phyloP scores from a whole-genome alignment of 1,140 invertebrate species.

The Lineus longissimus region DNA sequence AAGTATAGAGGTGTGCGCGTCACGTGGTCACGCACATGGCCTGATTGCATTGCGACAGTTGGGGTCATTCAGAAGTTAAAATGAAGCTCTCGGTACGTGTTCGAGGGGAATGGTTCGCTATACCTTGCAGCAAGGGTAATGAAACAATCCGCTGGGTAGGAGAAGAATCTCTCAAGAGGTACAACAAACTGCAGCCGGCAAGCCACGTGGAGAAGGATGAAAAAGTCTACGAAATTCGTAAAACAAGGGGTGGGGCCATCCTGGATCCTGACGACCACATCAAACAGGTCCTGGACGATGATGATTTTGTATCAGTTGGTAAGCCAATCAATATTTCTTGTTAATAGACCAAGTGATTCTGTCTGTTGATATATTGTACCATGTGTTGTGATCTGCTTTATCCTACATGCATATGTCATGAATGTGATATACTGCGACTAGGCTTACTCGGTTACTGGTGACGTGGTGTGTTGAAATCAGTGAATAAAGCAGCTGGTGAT shows the following conservation, averaged over 20 bases:
- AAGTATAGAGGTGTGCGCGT: too few species aligned
- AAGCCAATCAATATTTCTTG: slow-evolving; percentile 25
- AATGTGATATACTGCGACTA: too few species aligned
- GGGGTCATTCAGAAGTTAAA: too few species aligned
- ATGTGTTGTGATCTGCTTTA: too few species aligned
- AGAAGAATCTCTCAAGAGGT: slow-evolving; percentile 60
- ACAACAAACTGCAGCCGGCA: slow-evolving; percentile 45
- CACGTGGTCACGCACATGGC: too few species aligned
- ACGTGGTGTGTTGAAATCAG: too few species aligned
- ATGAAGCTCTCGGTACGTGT: slow-evolving; percentile 66
- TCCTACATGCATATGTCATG: too few species aligned
- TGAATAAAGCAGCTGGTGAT: too few species aligned
- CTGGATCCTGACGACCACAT: slow-evolving; percentile 62
- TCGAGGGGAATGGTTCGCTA: slow-evolving; percentile 63
- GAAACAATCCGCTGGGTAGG: slow-evolving; percentile 60
- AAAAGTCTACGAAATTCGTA: slow-evolving; percentile 60
- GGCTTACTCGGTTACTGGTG: too few species aligned
- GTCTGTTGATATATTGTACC: too few species aligned
- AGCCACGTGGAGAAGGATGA: slow-evolving; percentile 36
- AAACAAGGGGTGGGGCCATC: slow-evolving; percentile 63
- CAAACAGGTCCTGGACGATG: slow-evolving; percentile 61
- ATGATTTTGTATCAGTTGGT: slow-evolving; percentile 66
- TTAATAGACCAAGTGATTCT: too few species aligned
- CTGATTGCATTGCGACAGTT: too few species aligned
- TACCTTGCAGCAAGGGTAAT: slow-evolving; percentile 59